phyloP scores from a whole-genome alignment of 2,113 vertebrate genomes.

The Poicephalus gulielmi region DNA sequence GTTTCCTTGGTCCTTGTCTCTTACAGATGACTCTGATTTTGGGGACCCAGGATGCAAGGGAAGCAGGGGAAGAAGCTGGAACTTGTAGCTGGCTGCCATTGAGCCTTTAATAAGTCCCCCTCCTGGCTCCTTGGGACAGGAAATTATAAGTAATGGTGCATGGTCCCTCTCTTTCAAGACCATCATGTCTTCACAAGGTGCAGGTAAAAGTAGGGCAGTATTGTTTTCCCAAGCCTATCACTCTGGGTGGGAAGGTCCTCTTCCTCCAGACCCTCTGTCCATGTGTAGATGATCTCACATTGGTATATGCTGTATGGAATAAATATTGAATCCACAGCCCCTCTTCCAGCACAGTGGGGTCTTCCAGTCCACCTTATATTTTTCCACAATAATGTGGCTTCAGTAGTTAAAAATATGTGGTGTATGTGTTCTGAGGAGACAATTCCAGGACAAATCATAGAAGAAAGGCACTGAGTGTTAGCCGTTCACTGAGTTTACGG shows the following conservation, averaged over 20 bases:
- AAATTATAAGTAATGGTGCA: background rate
- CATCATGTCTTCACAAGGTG: background rate
- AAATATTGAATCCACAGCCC: background rate
- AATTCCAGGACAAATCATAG: background rate
- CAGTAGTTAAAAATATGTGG: background rate
- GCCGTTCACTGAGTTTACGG: background rate
- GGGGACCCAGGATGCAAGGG: background rate
- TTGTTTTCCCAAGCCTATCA: background rate
- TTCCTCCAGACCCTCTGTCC: background rate
- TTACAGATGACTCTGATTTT: background rate
- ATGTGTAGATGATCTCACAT: background rate
- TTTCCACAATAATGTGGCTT: background rate
- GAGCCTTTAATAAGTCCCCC: background rate
- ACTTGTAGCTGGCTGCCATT: rapidly evolving
- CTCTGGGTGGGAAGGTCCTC: background rate
- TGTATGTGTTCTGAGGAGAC: background rate
- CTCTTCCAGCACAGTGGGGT: background rate
- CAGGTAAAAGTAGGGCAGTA: background rate
- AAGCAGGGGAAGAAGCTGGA: background rate
- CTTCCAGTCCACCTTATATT: background rate
- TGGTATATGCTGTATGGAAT: background rate
- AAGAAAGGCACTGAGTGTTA: constrained; percentile 5
- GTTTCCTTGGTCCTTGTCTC: background rate
- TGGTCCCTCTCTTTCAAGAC: background rate
- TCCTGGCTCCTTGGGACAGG: background rate